Evolutionary conservation across 1,140 invertebrate genomes (phyloP), one percentile per base, ranked within the genome.

Genomic region (Agrypnia vestita): DNA sequence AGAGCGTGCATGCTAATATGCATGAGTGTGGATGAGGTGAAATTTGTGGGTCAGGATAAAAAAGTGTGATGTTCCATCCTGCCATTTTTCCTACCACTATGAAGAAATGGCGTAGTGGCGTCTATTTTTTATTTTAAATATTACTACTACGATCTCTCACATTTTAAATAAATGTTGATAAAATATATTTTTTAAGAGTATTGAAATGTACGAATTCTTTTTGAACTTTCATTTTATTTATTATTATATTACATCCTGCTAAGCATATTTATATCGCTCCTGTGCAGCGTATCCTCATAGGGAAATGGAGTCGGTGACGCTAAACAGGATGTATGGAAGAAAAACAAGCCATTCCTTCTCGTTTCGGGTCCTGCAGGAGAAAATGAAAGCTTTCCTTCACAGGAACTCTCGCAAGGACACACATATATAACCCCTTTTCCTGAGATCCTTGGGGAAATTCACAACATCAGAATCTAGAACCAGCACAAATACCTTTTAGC

Each of bases 361-460:
- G 69, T 79, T 79, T 79, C 67, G 56, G 13, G 53, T 47, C 78
- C 69, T 43, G 25, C 12, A 53, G 46, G 69, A 73, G 78, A 79
- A 79, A 79, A 79, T 79, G 78, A 79, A 74, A 61, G 69, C 78
- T 15, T 73, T 79, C 44, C 78, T 47, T 79, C 67, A 79, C 69
- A 12, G 43, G 25, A 64, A 69, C n/a, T 69, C 64, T 69, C 64
- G 44, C 44, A 44, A 69, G 64, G 44, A 46, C 64, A 69, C 13
- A 6, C 6, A 69, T 69, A 69, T 44, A 47, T 46, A 69, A 69
- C 17, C 61, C 64, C 64, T 13, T 69, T 69, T 69, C 64, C 64
- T 17, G 10, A 21, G 43, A 69, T 69, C 64, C 64, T 47, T 21
- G 6, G 64, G 64, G 64, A 69, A 69, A 69, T 69, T 49, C 43